Conservation (phyloP, 1,140 invertebrate species). For the Stratiolaelaps scimitus region DNA sequence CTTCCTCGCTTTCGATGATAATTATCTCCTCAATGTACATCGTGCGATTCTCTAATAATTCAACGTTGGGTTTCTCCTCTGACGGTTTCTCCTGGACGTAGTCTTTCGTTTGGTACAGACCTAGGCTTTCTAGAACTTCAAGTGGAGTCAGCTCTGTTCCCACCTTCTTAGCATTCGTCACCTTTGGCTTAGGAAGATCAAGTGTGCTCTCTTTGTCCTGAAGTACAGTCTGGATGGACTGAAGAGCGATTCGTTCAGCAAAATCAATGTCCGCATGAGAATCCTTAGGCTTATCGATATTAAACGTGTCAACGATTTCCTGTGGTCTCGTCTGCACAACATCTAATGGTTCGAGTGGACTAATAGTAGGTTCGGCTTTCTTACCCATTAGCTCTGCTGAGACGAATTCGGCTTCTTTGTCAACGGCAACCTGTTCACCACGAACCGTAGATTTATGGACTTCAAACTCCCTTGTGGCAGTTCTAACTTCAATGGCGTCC, state of each 20-base stretch:
- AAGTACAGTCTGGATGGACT: conserved; percentile 1
- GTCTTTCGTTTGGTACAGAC: not conserved
- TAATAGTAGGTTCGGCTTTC: not conserved
- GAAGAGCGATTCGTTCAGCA: conserved; percentile 11
- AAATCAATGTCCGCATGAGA: conserved; percentile 19
- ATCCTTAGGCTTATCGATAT: not conserved
- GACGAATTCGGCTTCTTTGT: conserved; percentile 29
- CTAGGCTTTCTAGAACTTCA: conserved; percentile 8
- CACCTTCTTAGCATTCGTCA: not conserved
- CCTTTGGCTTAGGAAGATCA: not conserved
- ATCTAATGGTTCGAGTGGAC: conserved; percentile 12
- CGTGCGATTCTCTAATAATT: conserved; percentile 1
- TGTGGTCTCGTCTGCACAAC: conserved; percentile 1
- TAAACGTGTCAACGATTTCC: not conserved
- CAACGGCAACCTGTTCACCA: conserved; percentile 9
- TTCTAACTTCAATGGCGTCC: conserved; percentile 4
- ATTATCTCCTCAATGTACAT: conserved; percentile 22
- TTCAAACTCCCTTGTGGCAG: not conserved
- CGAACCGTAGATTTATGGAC: not conserved
- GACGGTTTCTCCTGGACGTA: not conserved
- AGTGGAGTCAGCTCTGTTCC: not conserved
- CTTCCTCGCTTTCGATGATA: conserved; percentile 7
- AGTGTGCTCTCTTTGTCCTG: conserved; percentile 13
- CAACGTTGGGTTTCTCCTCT: conserved; percentile 3
- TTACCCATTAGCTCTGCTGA: conserved; percentile 10